Percentiles rank a stretch among this genome's conserved stretches.
These are phyloP conservation scores for Vulpes lagopus DNA, from an alignment of 2,113 vertebrate species.

Conservation along the genomic window DNA sequence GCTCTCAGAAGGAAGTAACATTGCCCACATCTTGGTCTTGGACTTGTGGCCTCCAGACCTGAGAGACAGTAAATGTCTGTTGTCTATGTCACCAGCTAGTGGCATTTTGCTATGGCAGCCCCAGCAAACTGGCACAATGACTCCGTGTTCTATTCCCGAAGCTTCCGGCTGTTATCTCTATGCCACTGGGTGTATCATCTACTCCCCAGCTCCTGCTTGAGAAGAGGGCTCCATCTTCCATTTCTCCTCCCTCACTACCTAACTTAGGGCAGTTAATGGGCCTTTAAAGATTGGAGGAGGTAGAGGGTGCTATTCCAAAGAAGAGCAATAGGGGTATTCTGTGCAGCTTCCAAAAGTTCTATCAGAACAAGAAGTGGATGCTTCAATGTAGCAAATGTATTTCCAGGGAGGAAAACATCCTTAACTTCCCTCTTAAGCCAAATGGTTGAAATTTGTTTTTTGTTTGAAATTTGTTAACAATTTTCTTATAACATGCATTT, in stretches of 20 bases:
- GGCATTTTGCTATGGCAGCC: not conserved
- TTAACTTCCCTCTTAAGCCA: not conserved
- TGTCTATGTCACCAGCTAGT: not conserved
- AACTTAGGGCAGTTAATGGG: not conserved
- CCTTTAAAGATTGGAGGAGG: too few relatives aligned
- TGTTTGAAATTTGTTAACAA: not conserved
- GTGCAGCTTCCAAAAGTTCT: not conserved
- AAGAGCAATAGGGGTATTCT: not conserved
- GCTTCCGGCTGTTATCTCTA: not conserved
- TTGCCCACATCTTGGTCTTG: not conserved
- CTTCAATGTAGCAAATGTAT: not conserved
- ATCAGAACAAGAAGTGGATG: not conserved
- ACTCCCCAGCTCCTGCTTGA: not conserved
- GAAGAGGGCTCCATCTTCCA: not conserved
- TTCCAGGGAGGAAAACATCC: not conserved
- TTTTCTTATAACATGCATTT: not conserved
- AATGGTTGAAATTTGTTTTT: not conserved
- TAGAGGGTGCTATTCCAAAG: not conserved
- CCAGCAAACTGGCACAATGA: accelerated
- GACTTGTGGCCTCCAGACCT: not conserved
- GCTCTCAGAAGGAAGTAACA: not conserved
- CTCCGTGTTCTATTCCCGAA: not conserved
- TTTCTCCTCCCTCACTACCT: not conserved
- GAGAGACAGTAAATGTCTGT: not conserved
- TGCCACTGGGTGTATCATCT: not conserved